phyloP scores from a whole-genome alignment of 2,113 vertebrate genomes.

The Gymnorhina tibicen region DNA sequence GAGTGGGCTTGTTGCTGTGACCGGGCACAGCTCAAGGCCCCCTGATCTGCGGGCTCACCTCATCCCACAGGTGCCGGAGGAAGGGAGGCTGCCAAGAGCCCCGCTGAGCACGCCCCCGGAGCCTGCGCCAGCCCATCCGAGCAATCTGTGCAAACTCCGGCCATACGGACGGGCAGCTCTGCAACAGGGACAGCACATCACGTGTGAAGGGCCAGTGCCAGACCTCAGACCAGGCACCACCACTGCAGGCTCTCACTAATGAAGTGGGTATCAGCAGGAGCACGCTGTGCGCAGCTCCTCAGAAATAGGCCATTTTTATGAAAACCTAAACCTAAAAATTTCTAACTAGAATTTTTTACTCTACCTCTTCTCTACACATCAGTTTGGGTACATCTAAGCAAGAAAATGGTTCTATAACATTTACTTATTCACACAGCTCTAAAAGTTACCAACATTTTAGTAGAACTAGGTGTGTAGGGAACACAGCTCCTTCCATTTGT shows the following conservation, averaged over 20 bases:
- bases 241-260: not conserved
- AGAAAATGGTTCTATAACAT: not conserved
- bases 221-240: not conserved
- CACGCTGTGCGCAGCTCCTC: accelerated
- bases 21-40: not conserved
- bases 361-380: not conserved
- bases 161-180: not conserved
- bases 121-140: not conserved
- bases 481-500: not conserved
- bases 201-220: not conserved
- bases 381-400: not conserved
- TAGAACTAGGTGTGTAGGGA: not conserved
- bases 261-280: accelerated
- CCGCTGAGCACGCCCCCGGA: not conserved
- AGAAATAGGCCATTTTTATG: not conserved
- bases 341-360: not conserved
- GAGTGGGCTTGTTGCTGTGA: not conserved
- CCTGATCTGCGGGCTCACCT: not conserved
- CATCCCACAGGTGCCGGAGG: not conserved
- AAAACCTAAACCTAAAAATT: not conserved
- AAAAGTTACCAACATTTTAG: not conserved
- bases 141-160: not conserved
- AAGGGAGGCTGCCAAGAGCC: not conserved
- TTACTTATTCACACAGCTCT: not conserved
- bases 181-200: not conserved